A percentile compares a stretch with the other conserved stretches of the same genome.
These are phyloP conservation scores for Drosophila baimaii DNA, from an alignment of 1,140 invertebrate species.

Conservation along the genomic window DNA sequence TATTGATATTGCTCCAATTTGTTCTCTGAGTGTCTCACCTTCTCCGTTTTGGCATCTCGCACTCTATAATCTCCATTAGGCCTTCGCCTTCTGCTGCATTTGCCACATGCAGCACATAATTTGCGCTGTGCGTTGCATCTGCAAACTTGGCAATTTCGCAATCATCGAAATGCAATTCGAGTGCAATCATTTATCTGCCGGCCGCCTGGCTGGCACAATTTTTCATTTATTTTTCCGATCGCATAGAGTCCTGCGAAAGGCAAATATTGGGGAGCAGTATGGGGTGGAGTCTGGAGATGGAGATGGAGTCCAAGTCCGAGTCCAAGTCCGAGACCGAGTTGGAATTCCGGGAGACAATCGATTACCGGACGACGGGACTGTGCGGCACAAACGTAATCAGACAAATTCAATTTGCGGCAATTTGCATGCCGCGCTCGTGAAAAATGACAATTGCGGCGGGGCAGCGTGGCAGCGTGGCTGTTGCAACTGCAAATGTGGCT, in stretches of 20 bases:
- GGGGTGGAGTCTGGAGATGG: conserved; percentile 15
- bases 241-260: conserved; percentile 57
- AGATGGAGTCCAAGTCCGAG: not conserved
- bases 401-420: conserved; percentile 83
- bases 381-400: conserved; percentile 76
- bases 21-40: conserved; percentile 13
- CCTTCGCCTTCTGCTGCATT: conserved; percentile 47
- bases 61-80: conserved; percentile 70
- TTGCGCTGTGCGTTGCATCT: conserved; percentile 54
- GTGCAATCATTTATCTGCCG: conserved; percentile 78
- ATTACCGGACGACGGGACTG: conserved; percentile 52
- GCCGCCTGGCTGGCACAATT: conserved; percentile 61
- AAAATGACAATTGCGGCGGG: conserved; percentile 72
- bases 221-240: conserved; percentile 59
- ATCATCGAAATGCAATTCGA: conserved; percentile 82
- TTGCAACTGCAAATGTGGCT: conserved; percentile 17
- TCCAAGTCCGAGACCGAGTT: too few species aligned
- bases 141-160: conserved; percentile 70
- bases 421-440: conserved; percentile 74
- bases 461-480: conserved; percentile 17
- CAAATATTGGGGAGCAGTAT: conserved; percentile 68
- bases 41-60: conserved; percentile 24
- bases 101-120: conserved; percentile 68
- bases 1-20: not conserved
- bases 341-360: conserved; percentile 64